A percentile compares a stretch with the other conserved stretches of the same genome.
Conservation (phyloP, 2,888 invertebrate genomes). For the Ichneumoninae sp. region DNA sequence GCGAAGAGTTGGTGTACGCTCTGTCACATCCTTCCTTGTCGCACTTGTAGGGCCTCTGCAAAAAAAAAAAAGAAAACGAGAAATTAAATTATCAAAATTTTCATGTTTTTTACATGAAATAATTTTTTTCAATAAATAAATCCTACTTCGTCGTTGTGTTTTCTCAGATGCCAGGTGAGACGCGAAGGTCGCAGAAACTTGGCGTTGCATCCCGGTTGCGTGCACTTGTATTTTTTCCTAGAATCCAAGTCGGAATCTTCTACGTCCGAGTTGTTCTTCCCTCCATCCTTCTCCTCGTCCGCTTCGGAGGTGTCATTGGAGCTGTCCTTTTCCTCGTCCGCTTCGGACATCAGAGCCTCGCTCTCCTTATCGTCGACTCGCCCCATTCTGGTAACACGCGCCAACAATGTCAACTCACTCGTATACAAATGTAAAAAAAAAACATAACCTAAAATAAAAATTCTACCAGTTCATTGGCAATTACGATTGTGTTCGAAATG, state of each 20-base stretch:
- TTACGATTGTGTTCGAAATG: neutral
- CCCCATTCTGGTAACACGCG: slow-evolving; percentile 54
- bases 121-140: neutral
- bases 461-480: neutral
- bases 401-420: neutral
- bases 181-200: slow-evolving; percentile 86
- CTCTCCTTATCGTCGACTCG: slow-evolving; percentile 49
- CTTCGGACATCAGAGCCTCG: slow-evolving; percentile 46
- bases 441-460: slow-evolving; percentile 24
- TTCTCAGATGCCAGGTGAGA: slow-evolving; percentile 86
- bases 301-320: slow-evolving; percentile 48
- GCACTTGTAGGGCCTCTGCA: slow-evolving; percentile 87
- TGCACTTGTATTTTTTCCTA: slow-evolving; percentile 84
- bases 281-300: slow-evolving; percentile 44
- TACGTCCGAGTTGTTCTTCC: slow-evolving; percentile 50
- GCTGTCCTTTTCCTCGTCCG: slow-evolving; percentile 57
- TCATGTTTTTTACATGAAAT: slow-evolving; percentile 11
- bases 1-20: slow-evolving; percentile 87
- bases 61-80: neutral
- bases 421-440: neutral
- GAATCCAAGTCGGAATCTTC: slow-evolving; percentile 37
- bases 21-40: slow-evolving; percentile 87
- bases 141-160: slow-evolving; percentile 87
- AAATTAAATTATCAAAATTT: neutral
- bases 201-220: slow-evolving; percentile 84